phyloP scores from a whole-genome alignment of 1,140 invertebrate genomes.

The Drosophila guanche region DNA sequence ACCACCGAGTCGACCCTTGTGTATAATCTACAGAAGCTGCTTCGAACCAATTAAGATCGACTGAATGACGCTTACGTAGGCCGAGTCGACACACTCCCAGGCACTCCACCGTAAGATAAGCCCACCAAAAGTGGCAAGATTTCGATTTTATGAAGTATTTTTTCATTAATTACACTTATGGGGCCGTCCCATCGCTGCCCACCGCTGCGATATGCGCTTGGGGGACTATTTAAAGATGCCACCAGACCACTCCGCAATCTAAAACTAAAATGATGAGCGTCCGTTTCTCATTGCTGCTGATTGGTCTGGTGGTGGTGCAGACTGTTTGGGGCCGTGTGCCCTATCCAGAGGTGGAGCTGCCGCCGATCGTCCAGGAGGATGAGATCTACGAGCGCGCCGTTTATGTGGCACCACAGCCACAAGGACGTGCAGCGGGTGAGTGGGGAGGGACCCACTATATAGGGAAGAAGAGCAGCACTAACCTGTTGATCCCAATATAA shows the following conservation, averaged over 20 bases:
- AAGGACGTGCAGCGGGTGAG: conserved; percentile 55
- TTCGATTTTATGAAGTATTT: conserved; percentile 37
- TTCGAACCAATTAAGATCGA: conserved; percentile 48
- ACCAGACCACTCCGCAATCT: conserved; percentile 2
- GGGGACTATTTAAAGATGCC: conserved; percentile 61
- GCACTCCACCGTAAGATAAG: conserved; percentile 31
- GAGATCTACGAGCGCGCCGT: conserved; percentile 40
- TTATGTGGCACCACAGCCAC: conserved; percentile 26
- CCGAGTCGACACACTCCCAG: conserved; percentile 6
- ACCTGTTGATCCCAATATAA: background rate
- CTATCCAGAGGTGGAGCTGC: conserved; percentile 58
- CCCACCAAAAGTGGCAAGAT: conserved; percentile 19
- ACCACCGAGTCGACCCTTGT: background rate
- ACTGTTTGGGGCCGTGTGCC: conserved; percentile 60
- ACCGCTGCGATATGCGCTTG: conserved; percentile 16
- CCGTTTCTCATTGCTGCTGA: conserved; percentile 45
- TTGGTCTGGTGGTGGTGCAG: conserved; percentile 36
- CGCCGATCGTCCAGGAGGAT: conserved; percentile 41
- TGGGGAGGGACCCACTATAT: background rate
- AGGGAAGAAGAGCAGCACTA: background rate
- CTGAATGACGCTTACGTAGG: conserved; percentile 32
- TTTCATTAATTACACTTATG: conserved; percentile 50
- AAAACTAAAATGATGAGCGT: conserved; percentile 66
- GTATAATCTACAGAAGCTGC: conserved; percentile 19
- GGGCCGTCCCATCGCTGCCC: too few species aligned